These are phyloP conservation scores for Sorex araneus DNA, from an alignment of 2,113 vertebrate species.

Conservation along the genomic window DNA sequence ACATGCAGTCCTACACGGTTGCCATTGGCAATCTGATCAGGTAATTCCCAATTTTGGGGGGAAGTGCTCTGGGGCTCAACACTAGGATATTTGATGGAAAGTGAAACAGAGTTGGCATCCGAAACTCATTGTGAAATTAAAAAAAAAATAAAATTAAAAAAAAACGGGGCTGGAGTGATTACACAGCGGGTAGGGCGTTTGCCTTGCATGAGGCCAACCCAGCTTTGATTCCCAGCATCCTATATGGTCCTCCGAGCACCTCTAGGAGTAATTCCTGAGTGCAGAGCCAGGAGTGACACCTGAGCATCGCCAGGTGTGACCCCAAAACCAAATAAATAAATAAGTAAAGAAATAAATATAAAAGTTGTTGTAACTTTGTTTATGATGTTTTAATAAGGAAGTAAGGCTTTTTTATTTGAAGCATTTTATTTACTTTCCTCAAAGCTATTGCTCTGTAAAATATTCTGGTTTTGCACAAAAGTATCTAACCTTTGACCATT, in stretches of 20 bases:
- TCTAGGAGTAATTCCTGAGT: no score
- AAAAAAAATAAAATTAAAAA: no score
- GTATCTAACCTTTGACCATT: not conserved
- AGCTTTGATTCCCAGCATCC: no score
- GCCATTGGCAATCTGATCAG: not conserved
- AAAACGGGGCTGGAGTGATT: no score
- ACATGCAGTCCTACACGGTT: constrained; percentile 7
- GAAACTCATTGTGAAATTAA: not conserved
- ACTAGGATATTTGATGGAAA: not conserved
- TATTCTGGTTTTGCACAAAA: not conserved
- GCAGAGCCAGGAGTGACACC: no score
- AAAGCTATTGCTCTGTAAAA: not conserved
- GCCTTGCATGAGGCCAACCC: no score
- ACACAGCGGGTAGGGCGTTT: no score
- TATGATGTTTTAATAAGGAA: not conserved
- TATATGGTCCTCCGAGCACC: no score
- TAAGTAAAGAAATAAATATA: no score
- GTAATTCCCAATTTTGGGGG: not conserved
- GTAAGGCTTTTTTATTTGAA: not conserved
- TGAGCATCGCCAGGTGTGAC: no score
- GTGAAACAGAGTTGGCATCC: not conserved
- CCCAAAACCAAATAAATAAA: no score
- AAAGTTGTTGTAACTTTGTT: no score
- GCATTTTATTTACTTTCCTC: not conserved
- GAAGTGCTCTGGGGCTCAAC: not conserved